Percentiles rank a stretch among this genome's conserved stretches.
phyloP scores from a whole-genome alignment of 1,140 invertebrate genomes.

The Andrena cerasifolii region DNA sequence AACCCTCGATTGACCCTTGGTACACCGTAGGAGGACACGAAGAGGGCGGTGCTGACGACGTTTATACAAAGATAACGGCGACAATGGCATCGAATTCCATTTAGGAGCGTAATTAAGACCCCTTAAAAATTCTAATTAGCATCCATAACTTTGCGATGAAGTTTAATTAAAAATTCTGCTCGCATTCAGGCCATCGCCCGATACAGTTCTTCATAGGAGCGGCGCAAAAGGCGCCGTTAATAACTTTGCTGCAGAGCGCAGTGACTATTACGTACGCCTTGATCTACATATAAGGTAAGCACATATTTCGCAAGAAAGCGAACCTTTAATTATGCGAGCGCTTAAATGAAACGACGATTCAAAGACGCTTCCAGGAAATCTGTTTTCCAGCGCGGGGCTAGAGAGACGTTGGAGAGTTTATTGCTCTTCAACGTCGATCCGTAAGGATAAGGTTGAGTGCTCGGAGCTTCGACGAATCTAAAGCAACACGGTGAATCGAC shows the following conservation, averaged over 20 bases:
- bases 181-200: background rate
- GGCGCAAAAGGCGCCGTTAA: background rate
- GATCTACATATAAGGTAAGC: background rate
- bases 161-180: conserved; percentile 30
- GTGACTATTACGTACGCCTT: background rate
- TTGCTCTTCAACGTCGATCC: background rate
- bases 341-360: background rate
- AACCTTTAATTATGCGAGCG: background rate
- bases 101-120: conserved; percentile 14
- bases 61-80: conserved; percentile 40
- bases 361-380: background rate
- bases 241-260: background rate
- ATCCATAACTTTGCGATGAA: background rate
- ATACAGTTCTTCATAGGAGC: background rate
- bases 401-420: background rate
- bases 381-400: background rate
- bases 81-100: conserved; percentile 44
- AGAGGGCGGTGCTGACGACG: conserved; percentile 30
- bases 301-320: background rate
- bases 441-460: background rate
- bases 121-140: conserved; percentile 46
- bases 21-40: conserved; percentile 29
- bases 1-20: conserved; percentile 31
- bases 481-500: background rate
- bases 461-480: background rate